Conservation (phyloP, 2,888 invertebrate species). For the Hypselothyrea guttata region DNA sequence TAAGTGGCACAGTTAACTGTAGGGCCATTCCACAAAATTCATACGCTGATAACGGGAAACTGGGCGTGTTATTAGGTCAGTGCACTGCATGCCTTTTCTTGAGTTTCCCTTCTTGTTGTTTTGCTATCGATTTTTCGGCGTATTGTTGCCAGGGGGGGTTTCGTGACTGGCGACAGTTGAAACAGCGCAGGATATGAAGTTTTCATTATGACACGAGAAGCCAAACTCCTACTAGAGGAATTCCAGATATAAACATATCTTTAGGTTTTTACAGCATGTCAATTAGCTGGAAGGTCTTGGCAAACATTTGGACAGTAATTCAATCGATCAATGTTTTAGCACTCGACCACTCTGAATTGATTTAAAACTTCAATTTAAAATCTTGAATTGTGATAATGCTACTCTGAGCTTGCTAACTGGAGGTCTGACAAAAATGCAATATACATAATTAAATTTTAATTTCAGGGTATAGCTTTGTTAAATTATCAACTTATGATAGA, state of each 20-base stretch:
- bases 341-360: too few relatives aligned
- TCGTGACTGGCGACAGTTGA: slow-evolving; percentile 68
- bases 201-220: slow-evolving; percentile 72
- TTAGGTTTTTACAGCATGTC: too few relatives aligned
- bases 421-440: too few relatives aligned
- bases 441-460: too few relatives aligned
- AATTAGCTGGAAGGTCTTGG: too few relatives aligned
- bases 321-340: too few relatives aligned
- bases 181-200: slow-evolving; percentile 64
- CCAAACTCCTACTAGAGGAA: slow-evolving; percentile 23
- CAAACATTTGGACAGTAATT: too few relatives aligned
- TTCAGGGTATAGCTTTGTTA: too few relatives aligned
- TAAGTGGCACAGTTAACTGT: slow-evolving; percentile 57
- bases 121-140: slow-evolving; percentile 61
- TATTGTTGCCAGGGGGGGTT: slow-evolving; percentile 24
- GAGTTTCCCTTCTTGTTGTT: slow-evolving; percentile 14
- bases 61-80: slow-evolving; percentile 65
- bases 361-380: too few relatives aligned
- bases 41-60: slow-evolving; percentile 18
- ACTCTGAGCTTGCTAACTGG: too few relatives aligned
- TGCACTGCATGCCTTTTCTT: slow-evolving; percentile 56
- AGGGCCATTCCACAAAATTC: background rate
- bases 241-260: background rate
- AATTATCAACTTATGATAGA: too few relatives aligned
- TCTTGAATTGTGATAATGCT: too few relatives aligned